A percentile compares a stretch with the other conserved stretches of the same genome.
These are phyloP conservation scores for Pangasius macronema DNA, from an alignment of 2,797 vertebrate genomes.

Conservation along the genomic window DNA sequence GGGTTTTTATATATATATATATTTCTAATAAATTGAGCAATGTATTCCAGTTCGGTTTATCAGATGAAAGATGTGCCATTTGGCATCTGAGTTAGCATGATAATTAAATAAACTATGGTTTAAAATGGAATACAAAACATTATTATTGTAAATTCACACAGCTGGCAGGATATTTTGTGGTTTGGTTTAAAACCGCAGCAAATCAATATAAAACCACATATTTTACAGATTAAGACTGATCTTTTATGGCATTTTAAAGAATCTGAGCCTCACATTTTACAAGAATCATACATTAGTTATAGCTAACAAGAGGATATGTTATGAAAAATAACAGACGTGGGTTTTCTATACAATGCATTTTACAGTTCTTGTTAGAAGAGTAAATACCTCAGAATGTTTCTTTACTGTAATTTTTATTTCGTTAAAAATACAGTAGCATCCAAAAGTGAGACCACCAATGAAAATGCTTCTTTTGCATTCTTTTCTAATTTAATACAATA, in stretches of 20 bases:
- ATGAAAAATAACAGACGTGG: not conserved
- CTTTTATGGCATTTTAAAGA: conserved; percentile 1
- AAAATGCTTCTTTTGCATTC: not conserved
- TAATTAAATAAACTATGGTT: not conserved
- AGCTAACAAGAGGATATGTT: not conserved
- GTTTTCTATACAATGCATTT: not conserved
- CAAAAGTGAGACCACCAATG: not conserved
- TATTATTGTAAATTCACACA: not conserved
- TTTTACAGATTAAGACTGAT: not conserved
- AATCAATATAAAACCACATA: conserved; percentile 1
- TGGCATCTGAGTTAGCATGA: not conserved
- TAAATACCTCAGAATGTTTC: not conserved
- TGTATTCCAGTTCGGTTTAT: conserved; percentile 7
- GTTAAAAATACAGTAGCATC: not conserved
- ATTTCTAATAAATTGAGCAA: not conserved
- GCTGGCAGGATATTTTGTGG: not conserved
- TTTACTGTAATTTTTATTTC: not conserved
- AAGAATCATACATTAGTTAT: not conserved
- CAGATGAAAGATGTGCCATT: not conserved
- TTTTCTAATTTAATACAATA: not conserved
- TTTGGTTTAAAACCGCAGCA: not conserved
- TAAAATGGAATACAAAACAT: not conserved
- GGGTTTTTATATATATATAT: not conserved
- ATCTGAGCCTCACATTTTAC: not conserved
- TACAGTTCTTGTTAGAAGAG: not conserved